Conservation (phyloP, 2,113 vertebrate genomes). For the Dolichotis patagonum region DNA sequence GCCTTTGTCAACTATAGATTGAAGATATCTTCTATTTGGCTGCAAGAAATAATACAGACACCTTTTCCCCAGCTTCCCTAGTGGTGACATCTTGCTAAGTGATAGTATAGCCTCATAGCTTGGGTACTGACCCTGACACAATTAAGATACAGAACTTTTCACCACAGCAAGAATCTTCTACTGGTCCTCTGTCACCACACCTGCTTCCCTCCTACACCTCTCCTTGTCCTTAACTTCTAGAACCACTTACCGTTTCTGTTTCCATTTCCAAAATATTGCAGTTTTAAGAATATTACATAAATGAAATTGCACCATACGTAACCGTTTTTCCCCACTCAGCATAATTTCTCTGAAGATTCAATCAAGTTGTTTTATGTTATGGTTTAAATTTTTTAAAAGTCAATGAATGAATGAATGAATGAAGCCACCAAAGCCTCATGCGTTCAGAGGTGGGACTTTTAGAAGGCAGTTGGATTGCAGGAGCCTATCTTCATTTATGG, state of each 20-base stretch:
- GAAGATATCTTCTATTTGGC: not conserved
- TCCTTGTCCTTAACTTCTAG: not conserved
- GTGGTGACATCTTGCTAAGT: not conserved
- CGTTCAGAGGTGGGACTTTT: not conserved
- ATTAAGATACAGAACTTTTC: not conserved
- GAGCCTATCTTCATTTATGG: not conserved
- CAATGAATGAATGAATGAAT: no score
- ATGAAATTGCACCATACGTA: not conserved
- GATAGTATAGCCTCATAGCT: not conserved
- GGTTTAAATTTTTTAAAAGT: not conserved
- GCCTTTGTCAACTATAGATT: not conserved
- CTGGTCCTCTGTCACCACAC: not conserved
- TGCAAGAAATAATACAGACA: constrained; percentile 11
- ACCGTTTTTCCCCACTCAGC: not conserved
- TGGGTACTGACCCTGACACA: not conserved
- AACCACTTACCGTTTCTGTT: not conserved
- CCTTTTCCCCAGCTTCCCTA: not conserved
- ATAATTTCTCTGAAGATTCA: not conserved
- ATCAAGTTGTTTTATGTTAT: not conserved
- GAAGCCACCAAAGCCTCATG: not conserved
- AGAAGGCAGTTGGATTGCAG: not conserved
- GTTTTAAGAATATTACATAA: not conserved
- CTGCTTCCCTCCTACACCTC: not conserved
- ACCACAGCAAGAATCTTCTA: not conserved
- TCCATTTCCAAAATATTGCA: not conserved